Conservation (phyloP, 64 coral and sea anemone species). For the Montipora efflorescens region DNA sequence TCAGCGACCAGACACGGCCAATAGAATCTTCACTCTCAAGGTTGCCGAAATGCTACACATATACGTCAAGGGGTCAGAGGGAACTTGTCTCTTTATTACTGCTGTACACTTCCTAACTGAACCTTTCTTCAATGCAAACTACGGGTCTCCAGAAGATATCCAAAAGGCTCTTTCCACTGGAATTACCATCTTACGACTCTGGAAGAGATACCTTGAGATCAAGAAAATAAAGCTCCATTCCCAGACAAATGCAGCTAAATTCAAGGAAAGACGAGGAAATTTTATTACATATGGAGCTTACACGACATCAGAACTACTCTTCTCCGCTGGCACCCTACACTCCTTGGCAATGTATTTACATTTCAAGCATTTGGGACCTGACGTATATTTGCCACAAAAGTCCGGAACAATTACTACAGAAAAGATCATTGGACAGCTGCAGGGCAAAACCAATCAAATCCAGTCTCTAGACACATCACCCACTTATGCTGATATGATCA, state of each 20-base stretch:
- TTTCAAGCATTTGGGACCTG: conserved; percentile 65
- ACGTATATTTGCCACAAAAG: conserved; percentile 26
- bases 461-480: conserved; percentile 6
- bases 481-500: conserved; percentile 60
- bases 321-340: too few relatives aligned
- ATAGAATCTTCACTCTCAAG: conserved; percentile 33
- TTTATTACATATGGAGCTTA: not conserved
- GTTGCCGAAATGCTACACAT: not conserved
- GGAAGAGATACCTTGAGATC: not conserved
- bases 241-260: conserved; percentile 15
- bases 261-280: conserved; percentile 27
- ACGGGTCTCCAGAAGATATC: conserved; percentile 8
- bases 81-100: conserved; percentile 18
- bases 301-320: too few relatives aligned
- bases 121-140: conserved; percentile 14
- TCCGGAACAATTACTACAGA: conserved; percentile 45
- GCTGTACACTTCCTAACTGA: conserved; percentile 40
- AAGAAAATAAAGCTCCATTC: conserved; percentile 53
- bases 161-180: conserved; percentile 30
- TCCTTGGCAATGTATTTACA: conserved; percentile 70
- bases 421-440: conserved; percentile 19
- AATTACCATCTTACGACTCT: conserved; percentile 33
- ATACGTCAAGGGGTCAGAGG: conserved; percentile 30
- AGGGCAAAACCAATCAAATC: conserved; percentile 55
- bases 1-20: conserved; percentile 22